Evolutionary conservation across 2,113 vertebrate genomes (phyloP), one percentile per base, ranked within the genome.

Genomic region (Phaetusa simplex): DNA sequence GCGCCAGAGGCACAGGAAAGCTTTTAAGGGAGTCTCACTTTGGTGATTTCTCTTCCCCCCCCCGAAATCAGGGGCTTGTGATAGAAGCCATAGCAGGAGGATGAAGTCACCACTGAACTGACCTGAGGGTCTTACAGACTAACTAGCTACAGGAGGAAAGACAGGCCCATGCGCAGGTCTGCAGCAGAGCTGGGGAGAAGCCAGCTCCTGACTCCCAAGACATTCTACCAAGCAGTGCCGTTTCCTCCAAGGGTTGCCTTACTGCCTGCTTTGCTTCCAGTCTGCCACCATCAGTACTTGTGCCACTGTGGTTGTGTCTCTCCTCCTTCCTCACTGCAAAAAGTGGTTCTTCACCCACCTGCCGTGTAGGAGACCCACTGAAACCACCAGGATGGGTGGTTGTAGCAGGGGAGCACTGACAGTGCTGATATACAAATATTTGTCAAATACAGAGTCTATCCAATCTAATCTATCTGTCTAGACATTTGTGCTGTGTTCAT

Each of bases 401-500:
- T 19, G 11, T 7, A 76, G 69, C 49, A 93, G 72, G 53, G 73
- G 36, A 87, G 45, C 74, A 21, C 56, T 42, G 61, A 23, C 52
- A 82, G 70, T 6, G 74, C 66, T 24, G 22, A 61, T 15, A 58
- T 47, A 91, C 86, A 88, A 76, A 34, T 53, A 55, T 82, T 66
- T 96, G 91, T 93, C 96, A 90, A 64, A 70, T 5, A 11, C 80
- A 70, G 62, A 66, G 62, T 30, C 89, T 69, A 22, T 88, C 55
- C 90, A 77, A 22, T 18, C 66, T 81, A 8, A 73, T 73, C 93
- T 67, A 85, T 96, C 87, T 45, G 36, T 88, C n/a, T 86, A 90
- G 96, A 96, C 95, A 67, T 90, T 96, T 97, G 79, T 97, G 96
- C 96, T 94, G 89, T 43, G 84, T 24, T 96, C 96, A 97, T 96